These are phyloP conservation scores for Anoura caudifer DNA, from an alignment of 2,113 vertebrate species.

Conservation along the genomic window DNA sequence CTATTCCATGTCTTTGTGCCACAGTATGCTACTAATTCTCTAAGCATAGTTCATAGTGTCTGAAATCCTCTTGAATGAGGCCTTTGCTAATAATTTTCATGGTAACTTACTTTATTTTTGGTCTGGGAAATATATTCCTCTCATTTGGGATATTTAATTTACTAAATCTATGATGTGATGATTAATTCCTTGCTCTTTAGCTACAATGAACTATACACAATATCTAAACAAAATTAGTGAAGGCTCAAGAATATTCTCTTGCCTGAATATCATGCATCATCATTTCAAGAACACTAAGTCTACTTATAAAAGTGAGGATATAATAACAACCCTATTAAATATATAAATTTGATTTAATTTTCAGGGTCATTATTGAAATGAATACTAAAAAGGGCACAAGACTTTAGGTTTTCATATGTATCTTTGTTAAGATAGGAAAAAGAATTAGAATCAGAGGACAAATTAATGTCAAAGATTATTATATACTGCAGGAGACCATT, in stretches of 20 bases:
- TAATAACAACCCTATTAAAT: not conserved
- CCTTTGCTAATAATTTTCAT: slow-evolving; percentile 48
- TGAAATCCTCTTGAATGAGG: slow-evolving; percentile 45
- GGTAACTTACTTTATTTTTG: slow-evolving; percentile 39
- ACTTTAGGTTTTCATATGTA: not conserved
- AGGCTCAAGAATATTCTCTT: not conserved
- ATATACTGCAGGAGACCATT: no score
- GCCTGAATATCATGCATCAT: not conserved
- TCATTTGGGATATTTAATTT: slow-evolving; percentile 41
- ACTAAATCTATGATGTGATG: slow-evolving; percentile 24
- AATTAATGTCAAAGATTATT: not conserved
- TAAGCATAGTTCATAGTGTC: not conserved
- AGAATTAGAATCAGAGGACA: not conserved
- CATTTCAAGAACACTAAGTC: not conserved
- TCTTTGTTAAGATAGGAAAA: not conserved
- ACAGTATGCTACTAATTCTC: not conserved
- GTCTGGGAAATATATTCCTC: slow-evolving; percentile 34
- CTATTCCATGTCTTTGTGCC: not conserved
- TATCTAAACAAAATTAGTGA: slow-evolving; percentile 12
- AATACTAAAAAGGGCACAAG: not conserved
- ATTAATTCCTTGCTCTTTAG: slow-evolving; percentile 4
- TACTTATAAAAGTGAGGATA: slow-evolving; percentile 5
- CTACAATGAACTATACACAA: not conserved
- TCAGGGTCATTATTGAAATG: not conserved
- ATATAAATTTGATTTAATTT: not conserved